Evolutionary conservation across 2,888 invertebrate species (phyloP).

Genomic region (Lasioglossum leucozonium): DNA sequence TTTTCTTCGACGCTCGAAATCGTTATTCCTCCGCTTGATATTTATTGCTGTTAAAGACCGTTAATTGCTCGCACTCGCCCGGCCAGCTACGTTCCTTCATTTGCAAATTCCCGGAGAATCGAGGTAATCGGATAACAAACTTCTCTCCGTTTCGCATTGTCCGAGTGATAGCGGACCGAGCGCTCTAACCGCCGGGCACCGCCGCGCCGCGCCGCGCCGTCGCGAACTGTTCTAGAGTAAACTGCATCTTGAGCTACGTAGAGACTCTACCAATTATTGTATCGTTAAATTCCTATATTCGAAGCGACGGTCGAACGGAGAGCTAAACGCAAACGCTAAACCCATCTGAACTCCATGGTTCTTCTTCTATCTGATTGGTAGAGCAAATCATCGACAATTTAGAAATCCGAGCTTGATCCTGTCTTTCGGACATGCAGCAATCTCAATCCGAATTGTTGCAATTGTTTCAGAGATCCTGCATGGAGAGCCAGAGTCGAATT

Average conservation of each 20-base stretch:
- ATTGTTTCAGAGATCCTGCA: neutral
- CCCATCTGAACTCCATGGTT: neutral
- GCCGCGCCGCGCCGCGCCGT: too few species aligned
- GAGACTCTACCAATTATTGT: neutral
- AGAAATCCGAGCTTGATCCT: too few species aligned
- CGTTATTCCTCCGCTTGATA: neutral
- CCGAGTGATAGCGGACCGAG: neutral
- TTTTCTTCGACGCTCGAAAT: neutral
- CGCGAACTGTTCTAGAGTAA: neutral
- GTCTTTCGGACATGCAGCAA: neutral
- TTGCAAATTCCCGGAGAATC: slow-evolving; percentile 13
- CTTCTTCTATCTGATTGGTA: neutral
- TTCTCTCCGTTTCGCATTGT: slow-evolving; percentile 18
- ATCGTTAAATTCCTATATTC: neutral
- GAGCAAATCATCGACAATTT: neutral
- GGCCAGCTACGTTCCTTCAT: slow-evolving; percentile 3
- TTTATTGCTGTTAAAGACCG: neutral
- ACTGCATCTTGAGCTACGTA: neutral
- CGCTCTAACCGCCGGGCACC: too few species aligned
- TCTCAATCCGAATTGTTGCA: neutral
- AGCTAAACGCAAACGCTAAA: neutral
- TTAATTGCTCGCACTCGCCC: slow-evolving; percentile 22
- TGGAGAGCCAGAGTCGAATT: neutral
- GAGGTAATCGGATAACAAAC: slow-evolving; percentile 18
- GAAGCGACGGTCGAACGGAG: neutral